Conservation (phyloP, 1,140 invertebrate genomes). For the Metopolophium dirhodum region DNA sequence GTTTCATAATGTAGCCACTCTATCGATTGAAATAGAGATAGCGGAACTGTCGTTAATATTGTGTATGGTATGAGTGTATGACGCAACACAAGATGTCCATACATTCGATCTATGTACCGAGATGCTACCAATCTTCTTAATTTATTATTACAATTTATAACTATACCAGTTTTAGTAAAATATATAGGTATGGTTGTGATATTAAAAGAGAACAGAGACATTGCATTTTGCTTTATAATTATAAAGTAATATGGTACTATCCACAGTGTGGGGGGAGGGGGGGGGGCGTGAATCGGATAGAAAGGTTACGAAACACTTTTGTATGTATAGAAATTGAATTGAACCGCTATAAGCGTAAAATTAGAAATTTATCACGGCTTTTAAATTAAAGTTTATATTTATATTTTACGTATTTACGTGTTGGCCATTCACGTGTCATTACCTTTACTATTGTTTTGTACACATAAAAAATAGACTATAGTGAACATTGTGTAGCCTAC, state of each 20-base stretch:
- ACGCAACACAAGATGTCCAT: not conserved
- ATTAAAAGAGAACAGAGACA: not conserved
- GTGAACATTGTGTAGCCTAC: too few species aligned
- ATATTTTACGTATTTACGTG: too few species aligned
- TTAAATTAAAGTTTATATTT: too few species aligned
- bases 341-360: too few species aligned
- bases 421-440: not conserved
- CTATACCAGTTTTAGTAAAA: not conserved
- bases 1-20: not conserved
- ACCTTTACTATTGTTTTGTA: too few species aligned
- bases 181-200: not conserved
- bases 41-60: not conserved
- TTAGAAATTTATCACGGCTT: too few species aligned
- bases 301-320: not conserved
- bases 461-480: too few species aligned
- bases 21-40: not conserved
- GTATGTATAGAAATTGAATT: too few species aligned
- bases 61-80: not conserved
- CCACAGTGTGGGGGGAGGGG: not conserved
- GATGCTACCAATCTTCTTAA: not conserved
- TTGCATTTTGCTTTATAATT: not conserved
- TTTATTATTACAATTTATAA: not conserved
- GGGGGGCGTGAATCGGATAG: not conserved
- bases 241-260: too few species aligned
- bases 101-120: not conserved